Conservation (phyloP, 2,797 vertebrate species). For the Tokudaia tokunoshimensis region DNA sequence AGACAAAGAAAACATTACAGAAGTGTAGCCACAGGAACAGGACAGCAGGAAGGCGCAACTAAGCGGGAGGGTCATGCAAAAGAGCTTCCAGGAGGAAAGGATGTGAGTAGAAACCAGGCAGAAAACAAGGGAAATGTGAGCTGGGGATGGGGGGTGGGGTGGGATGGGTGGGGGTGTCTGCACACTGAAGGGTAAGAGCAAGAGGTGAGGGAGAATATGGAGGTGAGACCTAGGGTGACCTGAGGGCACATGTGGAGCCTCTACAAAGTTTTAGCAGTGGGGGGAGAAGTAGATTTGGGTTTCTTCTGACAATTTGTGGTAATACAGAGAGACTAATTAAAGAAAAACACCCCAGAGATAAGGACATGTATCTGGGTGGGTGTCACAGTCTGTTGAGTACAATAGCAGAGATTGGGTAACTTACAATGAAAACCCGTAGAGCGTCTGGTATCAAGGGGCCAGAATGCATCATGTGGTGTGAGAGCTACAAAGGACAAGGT, state of each 20-base stretch:
- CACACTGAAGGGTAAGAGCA: background rate
- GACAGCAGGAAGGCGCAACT: background rate
- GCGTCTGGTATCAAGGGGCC: background rate
- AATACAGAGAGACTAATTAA: background rate
- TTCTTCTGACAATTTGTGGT: background rate
- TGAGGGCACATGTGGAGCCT: background rate
- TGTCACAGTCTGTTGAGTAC: background rate
- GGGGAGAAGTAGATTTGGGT: background rate
- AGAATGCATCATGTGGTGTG: background rate
- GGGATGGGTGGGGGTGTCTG: background rate
- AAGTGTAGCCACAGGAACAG: background rate
- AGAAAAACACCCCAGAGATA: background rate
- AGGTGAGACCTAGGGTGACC: background rate
- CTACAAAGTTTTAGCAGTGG: background rate
- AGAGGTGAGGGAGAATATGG: background rate
- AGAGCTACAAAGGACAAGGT: background rate
- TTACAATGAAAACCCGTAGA: background rate
- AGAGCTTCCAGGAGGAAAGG: slow-evolving; percentile 11
- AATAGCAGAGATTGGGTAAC: background rate
- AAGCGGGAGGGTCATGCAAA: background rate
- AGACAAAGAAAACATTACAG: background rate
- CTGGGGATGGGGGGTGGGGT: background rate
- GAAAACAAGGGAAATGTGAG: background rate
- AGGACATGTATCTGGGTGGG: background rate
- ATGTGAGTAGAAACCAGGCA: slow-evolving; percentile 18